Evolutionary conservation across 2,797 vertebrate species (phyloP).

Genomic region (Chelmon rostratus): DNA sequence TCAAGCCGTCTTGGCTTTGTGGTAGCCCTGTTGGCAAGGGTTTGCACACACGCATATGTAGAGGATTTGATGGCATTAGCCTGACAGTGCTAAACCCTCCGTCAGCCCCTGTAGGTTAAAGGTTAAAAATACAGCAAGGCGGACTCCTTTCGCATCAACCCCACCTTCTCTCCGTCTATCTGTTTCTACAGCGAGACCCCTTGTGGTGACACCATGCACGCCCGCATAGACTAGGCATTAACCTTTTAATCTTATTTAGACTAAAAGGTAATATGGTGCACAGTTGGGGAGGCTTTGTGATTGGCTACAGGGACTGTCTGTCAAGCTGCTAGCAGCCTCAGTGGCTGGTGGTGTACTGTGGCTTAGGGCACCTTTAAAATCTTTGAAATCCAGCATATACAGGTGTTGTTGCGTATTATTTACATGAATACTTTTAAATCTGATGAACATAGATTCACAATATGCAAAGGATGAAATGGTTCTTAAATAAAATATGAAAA

Average conservation of each 20-base stretch:
- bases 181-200: constrained; percentile 15
- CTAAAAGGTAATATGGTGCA: constrained; percentile 62
- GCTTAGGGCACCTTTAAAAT: constrained; percentile 50
- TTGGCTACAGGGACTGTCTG: constrained; percentile 48
- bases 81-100: constrained; percentile 70
- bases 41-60: constrained; percentile 61
- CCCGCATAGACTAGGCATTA: constrained; percentile 53
- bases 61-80: constrained; percentile 83
- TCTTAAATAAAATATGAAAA: no score
- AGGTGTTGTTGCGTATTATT: constrained; percentile 26
- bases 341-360: constrained; percentile 28
- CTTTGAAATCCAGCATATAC: constrained; percentile 35
- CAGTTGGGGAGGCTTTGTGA: constrained; percentile 47
- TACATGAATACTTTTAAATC: constrained; percentile 4
- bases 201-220: constrained; percentile 26
- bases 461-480: not conserved
- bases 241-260: constrained; percentile 73
- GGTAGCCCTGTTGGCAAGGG: constrained; percentile 55
- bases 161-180: constrained; percentile 31
- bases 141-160: constrained; percentile 49
- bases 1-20: constrained; percentile 65
- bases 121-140: constrained; percentile 62
- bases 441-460: not conserved
- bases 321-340: constrained; percentile 37
- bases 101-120: constrained; percentile 68